Conservation (phyloP, 2,888 invertebrate species). For the Eutolmus rufibarbis region DNA sequence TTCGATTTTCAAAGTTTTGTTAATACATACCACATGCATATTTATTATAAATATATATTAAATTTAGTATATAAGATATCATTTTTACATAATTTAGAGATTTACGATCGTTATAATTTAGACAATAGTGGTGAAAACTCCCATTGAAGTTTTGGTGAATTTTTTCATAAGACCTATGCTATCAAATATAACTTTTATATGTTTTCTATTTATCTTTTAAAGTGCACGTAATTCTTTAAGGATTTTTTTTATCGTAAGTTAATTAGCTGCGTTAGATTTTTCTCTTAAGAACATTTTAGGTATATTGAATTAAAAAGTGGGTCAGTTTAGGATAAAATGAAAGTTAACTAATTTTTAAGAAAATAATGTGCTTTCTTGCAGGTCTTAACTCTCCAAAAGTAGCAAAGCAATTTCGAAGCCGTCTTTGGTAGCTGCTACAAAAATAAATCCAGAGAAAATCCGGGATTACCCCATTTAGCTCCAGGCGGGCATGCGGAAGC, state of each 20-base stretch:
- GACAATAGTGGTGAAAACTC: too few species aligned
- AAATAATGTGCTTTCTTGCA: not conserved
- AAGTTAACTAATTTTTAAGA: not conserved
- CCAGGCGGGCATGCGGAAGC: not conserved
- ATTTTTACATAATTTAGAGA: too few species aligned
- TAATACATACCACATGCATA: too few species aligned
- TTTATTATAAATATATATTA: too few species aligned
- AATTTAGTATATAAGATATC: too few species aligned
- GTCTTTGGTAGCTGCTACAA: not conserved
- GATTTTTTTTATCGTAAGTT: too few species aligned
- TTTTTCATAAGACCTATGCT: too few species aligned
- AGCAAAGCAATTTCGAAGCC: not conserved
- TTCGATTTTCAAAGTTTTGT: too few species aligned
- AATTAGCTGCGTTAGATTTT: not conserved
- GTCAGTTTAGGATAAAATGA: not conserved
- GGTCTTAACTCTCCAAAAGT: not conserved
- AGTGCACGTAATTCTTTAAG: too few species aligned
- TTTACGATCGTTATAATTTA: too few species aligned
- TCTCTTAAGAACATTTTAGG: not conserved
- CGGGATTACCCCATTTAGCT: not conserved
- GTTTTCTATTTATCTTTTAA: too few species aligned
- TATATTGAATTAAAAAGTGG: not conserved
- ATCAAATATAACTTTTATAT: not conserved
- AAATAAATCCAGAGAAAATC: not conserved
- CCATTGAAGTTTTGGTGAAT: too few species aligned